A percentile compares a stretch with the other conserved stretches of the same genome.
Evolutionary conservation across 2,888 invertebrate species (phyloP).

Genomic region (Lithophane socia): DNA sequence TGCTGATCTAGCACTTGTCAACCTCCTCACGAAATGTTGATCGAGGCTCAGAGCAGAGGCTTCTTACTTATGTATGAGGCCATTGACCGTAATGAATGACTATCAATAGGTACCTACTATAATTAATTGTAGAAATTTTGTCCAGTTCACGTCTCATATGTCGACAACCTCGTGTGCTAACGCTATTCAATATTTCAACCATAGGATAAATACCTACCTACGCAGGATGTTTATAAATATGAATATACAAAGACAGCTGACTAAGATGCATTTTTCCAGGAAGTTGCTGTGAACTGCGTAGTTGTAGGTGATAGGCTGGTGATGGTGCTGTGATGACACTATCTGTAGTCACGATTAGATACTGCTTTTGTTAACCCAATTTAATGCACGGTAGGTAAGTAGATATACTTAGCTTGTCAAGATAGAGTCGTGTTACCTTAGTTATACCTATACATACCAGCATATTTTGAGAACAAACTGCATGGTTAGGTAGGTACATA

Average conservation of each 20-base stretch:
- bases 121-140: neutral
- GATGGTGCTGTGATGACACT: neutral
- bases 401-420: neutral
- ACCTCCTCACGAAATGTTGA: neutral
- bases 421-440: neutral
- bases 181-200: neutral
- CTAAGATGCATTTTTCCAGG: slow-evolving; percentile 12
- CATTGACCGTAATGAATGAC: slow-evolving; percentile 2
- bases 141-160: neutral
- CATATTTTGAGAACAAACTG: neutral
- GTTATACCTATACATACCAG: neutral
- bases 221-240: neutral
- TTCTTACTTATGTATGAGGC: slow-evolving; percentile 8
- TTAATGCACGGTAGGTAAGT: neutral
- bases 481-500: neutral
- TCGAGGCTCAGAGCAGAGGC: neutral
- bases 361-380: slow-evolving; percentile 4
- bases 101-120: neutral
- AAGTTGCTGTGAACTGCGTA: slow-evolving; percentile 4
- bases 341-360: slow-evolving; percentile 17
- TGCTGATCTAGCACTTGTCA: neutral
- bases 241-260: neutral
- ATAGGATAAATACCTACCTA: neutral
- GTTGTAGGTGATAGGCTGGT: neutral
- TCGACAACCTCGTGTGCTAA: slow-evolving; percentile 8